Percentiles rank a stretch among this genome's conserved stretches.
Conservation (phyloP, 2,113 vertebrate genomes). For the Hyperopisus bebe region DNA sequence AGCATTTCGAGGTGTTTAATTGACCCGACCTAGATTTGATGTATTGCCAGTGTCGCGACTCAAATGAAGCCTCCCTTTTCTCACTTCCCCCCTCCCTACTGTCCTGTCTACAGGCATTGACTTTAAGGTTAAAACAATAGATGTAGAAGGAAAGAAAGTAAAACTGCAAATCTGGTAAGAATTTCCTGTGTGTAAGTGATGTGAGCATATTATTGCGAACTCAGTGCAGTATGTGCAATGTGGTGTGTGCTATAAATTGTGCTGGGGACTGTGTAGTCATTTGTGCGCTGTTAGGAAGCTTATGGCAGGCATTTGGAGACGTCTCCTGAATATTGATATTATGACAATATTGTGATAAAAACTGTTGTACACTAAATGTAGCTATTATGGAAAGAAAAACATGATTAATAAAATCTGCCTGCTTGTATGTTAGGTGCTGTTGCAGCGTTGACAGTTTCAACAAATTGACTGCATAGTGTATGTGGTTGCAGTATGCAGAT, state of each 20-base stretch:
- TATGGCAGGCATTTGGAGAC: background rate
- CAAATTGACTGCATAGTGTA: background rate
- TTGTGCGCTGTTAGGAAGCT: background rate
- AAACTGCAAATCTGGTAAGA: slow-evolving; percentile 91
- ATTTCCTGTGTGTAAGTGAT: background rate
- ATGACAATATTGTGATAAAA: background rate
- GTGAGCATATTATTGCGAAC: background rate
- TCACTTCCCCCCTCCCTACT: background rate
- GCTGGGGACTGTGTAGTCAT: background rate
- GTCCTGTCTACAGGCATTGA: slow-evolving; percentile 69
- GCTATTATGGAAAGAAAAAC: background rate
- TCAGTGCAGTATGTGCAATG: background rate
- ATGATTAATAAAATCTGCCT: background rate
- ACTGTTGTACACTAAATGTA: background rate
- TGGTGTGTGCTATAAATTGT: background rate
- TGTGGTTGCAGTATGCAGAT: background rate
- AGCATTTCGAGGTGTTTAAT: slow-evolving; percentile 12
- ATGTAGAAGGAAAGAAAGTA: slow-evolving; percentile 86
- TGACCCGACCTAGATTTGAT: slow-evolving; percentile 39
- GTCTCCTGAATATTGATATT: background rate
- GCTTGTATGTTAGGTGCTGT: background rate
- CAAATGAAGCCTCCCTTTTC: background rate
- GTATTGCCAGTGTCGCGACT: slow-evolving; percentile 3
- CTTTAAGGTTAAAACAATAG: slow-evolving; percentile 90
- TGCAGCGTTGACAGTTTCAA: background rate